Evolutionary conservation across 2,888 invertebrate genomes (phyloP).

Genomic region (Acronicta psi): DNA sequence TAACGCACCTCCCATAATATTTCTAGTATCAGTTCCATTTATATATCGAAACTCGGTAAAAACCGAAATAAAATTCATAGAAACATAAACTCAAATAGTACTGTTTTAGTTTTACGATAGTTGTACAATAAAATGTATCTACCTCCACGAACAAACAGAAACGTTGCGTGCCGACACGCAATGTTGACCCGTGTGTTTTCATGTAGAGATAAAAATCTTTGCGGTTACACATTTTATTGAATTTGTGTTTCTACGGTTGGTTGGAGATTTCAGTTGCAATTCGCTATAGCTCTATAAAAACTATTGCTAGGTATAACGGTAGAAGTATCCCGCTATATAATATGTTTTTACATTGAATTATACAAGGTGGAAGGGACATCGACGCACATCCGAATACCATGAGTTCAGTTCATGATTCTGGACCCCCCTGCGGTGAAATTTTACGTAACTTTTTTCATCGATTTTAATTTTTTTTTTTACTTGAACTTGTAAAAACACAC

Average conservation of each 20-base stretch:
- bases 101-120: slow-evolving; percentile 35
- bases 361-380: too few relatives aligned
- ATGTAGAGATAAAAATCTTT: slow-evolving; percentile 45
- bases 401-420: too few relatives aligned
- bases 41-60: slow-evolving; percentile 14
- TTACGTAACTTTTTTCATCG: too few relatives aligned
- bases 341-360: too few relatives aligned
- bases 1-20: not conserved
- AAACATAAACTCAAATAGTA: slow-evolving; percentile 34
- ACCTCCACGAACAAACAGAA: not conserved
- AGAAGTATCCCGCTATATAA: too few relatives aligned
- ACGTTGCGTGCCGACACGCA: slow-evolving; percentile 19
- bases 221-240: slow-evolving; percentile 50
- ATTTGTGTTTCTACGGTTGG: slow-evolving; percentile 32
- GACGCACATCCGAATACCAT: too few relatives aligned
- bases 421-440: too few relatives aligned
- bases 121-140: slow-evolving; percentile 33
- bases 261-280: not conserved
- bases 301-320: slow-evolving; percentile 1
- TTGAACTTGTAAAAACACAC: too few relatives aligned
- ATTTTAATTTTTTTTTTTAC: too few relatives aligned
- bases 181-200: slow-evolving; percentile 38
- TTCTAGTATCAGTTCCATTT: slow-evolving; percentile 7
- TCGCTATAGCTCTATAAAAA: slow-evolving; percentile 4
- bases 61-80: slow-evolving; percentile 19